Base-by-base conservation (phyloP, 2,113 vertebrate species). In the Otocyon megalotis region DNA sequence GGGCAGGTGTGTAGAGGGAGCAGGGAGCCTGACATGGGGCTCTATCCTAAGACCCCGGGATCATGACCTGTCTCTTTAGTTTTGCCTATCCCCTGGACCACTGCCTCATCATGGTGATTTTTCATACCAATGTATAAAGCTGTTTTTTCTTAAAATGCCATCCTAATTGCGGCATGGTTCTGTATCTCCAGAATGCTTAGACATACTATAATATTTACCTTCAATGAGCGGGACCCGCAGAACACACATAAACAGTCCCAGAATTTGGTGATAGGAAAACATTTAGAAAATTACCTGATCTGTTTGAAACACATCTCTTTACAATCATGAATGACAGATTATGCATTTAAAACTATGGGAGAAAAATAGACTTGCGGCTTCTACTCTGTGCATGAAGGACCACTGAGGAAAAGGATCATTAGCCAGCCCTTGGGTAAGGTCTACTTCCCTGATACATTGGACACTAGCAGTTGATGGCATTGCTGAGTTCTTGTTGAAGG, bases 291-390 rank as follows among this genome's bases (percentile, higher is more conserved):
- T 13, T 53, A 26, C 22, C 4, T 81, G 17, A 80, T 32, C 12
- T 96, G 13, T 74, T 88, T 94, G 54, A 88, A 97, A 94, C 35
- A 87, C 1, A 69, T 5, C 16, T 85, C 63, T 96, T 72, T 85
- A 71, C 90, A 86, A 93, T 88, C 35, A 81, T 90, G 24, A 94
- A 62, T 86, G 86, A 76, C 50, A 82, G 83, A 37, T 16, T 32
- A 28, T 62, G 3, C 13, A 43, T 80, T 85, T 92, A 50, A 81
- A 76, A 82, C 15, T 30, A 16, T 94, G n/a, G 72, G 28, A 53
- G 58, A 58, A 96, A 88, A 97, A 62, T 15, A 95, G 24, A 32
- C 67, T 84, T 87, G 54, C 80, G 54, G 10, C 54, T 93, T 88
- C n/a, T 17, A 84, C 11, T 95, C 35, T 79, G 15, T 80, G 24